Percentiles rank a stretch among this genome's conserved stretches.
Conservation (phyloP, 1,140 invertebrate species). For the Steinernema khuongi region DNA sequence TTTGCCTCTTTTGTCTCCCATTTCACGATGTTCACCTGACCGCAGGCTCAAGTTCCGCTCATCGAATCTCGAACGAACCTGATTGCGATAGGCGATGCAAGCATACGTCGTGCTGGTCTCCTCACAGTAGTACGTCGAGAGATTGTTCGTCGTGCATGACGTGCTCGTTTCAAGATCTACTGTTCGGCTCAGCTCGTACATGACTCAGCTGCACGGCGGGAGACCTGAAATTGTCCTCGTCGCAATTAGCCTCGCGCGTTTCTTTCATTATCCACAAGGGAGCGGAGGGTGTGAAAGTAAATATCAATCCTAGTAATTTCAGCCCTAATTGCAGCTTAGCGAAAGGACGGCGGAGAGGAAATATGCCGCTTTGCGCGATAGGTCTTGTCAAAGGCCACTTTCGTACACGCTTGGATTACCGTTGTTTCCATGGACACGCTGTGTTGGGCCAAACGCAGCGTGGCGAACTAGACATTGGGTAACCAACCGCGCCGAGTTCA, state of each 20-base stretch:
- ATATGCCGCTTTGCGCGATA: background rate
- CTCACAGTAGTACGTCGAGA: background rate
- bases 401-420: background rate
- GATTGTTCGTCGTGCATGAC: background rate
- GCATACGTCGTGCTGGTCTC: background rate
- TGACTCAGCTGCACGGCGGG: background rate
- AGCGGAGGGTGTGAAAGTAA: background rate
- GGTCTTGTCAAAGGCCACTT: background rate
- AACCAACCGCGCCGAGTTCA: background rate
- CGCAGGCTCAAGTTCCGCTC: background rate
- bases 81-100: background rate
- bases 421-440: background rate
- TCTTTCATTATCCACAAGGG: background rate
- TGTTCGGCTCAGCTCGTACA: constrained; percentile 4
- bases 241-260: too few species aligned
- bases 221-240: background rate
- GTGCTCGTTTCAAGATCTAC: background rate
- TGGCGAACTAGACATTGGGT: background rate
- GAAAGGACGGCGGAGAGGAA: background rate
- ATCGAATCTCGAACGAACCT: background rate
- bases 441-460: background rate
- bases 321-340: background rate
- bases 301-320: background rate
- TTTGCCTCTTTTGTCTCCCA: background rate
- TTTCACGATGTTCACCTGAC: background rate